Conservation (phyloP, 2,113 vertebrate species). For the Physeter macrocephalus region DNA sequence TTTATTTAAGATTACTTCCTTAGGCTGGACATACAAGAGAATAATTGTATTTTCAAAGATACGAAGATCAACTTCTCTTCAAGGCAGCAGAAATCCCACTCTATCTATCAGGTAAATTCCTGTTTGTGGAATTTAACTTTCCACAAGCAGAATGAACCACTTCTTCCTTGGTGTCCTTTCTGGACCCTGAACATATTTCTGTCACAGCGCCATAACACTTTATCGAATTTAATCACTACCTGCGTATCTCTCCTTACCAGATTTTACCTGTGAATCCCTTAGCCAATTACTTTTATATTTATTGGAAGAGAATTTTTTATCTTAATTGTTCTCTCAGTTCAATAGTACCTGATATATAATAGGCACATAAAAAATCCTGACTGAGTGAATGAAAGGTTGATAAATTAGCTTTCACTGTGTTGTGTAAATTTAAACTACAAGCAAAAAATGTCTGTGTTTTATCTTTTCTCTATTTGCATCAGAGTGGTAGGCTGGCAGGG, state of each 20-base stretch:
- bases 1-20: neutral
- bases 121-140: neutral
- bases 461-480: neutral
- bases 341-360: neutral
- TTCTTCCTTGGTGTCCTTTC: neutral
- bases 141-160: neutral
- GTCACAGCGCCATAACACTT: neutral
- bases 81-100: neutral
- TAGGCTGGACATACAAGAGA: neutral
- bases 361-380: neutral
- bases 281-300: neutral
- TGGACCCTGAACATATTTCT: neutral
- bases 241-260: neutral
- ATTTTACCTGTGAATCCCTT: neutral
- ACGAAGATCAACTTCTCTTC: neutral
- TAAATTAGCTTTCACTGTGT: neutral
- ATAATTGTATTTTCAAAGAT: neutral
- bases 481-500: no score
- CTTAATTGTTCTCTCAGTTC: neutral
- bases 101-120: neutral
- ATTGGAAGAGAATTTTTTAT: neutral
- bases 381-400: neutral
- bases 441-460: neutral
- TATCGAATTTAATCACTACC: neutral
- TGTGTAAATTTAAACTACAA: neutral